phyloP scores from a whole-genome alignment of 1,140 invertebrate genomes.

The Drosophila lowei region DNA sequence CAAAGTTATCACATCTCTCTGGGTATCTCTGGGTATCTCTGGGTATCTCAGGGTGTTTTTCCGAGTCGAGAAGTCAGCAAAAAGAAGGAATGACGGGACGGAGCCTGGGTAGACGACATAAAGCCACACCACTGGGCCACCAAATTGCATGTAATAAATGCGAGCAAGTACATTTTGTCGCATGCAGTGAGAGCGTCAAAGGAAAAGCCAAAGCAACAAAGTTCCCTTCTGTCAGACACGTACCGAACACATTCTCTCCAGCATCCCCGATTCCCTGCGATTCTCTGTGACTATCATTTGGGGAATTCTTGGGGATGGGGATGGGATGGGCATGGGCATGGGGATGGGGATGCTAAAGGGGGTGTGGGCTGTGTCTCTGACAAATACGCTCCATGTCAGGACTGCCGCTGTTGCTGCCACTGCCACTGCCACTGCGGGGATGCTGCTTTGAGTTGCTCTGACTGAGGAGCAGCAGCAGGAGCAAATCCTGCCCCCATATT shows the following conservation, averaged over 20 bases:
- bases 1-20: slow-evolving; percentile 45
- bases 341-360: neutral
- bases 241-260: slow-evolving; percentile 17
- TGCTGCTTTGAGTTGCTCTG: slow-evolving; percentile 15
- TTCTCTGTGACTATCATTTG: slow-evolving; percentile 51
- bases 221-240: slow-evolving; percentile 43
- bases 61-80: too few species aligned
- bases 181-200: slow-evolving; percentile 50
- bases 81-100: neutral
- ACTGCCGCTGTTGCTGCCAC: slow-evolving; percentile 23
- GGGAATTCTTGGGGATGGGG: slow-evolving; percentile 48
- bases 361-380: slow-evolving; percentile 43
- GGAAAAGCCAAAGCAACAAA: slow-evolving; percentile 37
- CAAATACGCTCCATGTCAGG: slow-evolving; percentile 65
- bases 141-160: slow-evolving; percentile 75
- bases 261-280: slow-evolving; percentile 8
- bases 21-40: neutral
- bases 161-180: slow-evolving; percentile 66
- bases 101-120: slow-evolving; percentile 39
- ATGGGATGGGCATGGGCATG: too few species aligned
- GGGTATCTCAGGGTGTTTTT: neutral
- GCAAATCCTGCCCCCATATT: slow-evolving; percentile 56
- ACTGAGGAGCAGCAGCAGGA: neutral
- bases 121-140: slow-evolving; percentile 53
- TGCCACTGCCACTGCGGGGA: slow-evolving; percentile 16